phyloP scores from a whole-genome alignment of 2,113 vertebrate species.

The Mobula hypostoma region DNA sequence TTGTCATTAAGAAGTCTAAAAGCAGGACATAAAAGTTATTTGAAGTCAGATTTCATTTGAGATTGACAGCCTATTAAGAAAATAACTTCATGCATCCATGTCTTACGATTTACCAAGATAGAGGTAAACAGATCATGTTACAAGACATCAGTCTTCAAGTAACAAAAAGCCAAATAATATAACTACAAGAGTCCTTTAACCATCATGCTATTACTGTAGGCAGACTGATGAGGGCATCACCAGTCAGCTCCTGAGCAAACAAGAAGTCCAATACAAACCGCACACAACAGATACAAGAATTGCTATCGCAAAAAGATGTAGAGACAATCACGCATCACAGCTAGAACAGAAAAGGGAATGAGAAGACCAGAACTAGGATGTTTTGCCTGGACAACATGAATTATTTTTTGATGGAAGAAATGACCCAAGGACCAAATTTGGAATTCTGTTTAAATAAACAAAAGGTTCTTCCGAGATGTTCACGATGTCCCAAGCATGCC shows the following conservation, averaged over 20 bases:
- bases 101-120: conserved; percentile 5
- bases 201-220: conserved; percentile 7
- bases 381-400: conserved; percentile 19
- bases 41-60: conserved; percentile 33
- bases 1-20: conserved; percentile 80
- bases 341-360: conserved; percentile 20
- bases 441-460: neutral
- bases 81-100: conserved; percentile 24
- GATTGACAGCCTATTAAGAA: conserved; percentile 10
- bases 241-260: conserved; percentile 18
- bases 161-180: conserved; percentile 20
- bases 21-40: conserved; percentile 38
- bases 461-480: neutral
- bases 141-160: conserved; percentile 6
- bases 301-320: neutral
- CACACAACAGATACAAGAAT: conserved; percentile 22
- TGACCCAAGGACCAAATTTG: neutral
- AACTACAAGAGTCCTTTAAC: neutral
- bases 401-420: neutral
- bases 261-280: conserved; percentile 8
- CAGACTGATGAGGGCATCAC: conserved; percentile 16
- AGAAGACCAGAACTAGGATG: conserved; percentile 26
- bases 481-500: neutral
- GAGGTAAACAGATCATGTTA: conserved; percentile 27
- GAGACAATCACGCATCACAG: neutral